Conservation (phyloP, 2,797 vertebrate genomes). For the Rhinophrynus dorsalis region DNA sequence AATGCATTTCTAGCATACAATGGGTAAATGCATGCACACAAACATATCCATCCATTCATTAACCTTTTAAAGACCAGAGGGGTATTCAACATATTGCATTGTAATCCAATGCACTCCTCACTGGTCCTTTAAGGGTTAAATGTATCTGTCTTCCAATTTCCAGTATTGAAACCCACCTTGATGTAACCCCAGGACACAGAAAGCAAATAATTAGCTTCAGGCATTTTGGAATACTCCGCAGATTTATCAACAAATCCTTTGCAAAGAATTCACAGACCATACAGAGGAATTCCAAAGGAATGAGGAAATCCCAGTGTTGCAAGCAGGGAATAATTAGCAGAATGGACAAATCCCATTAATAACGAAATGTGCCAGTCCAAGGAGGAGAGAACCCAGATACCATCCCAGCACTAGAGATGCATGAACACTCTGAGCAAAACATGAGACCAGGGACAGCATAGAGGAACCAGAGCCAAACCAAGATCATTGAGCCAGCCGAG, state of each 20-base stretch:
- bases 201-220: conserved; percentile 92
- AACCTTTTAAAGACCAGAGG: no score
- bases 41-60: no score
- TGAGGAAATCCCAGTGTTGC: conserved; percentile 48
- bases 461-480: conserved; percentile 54
- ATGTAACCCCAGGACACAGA: conserved; percentile 97
- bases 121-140: no score
- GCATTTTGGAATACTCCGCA: conserved; percentile 87
- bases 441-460: conserved; percentile 51
- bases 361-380: conserved; percentile 55
- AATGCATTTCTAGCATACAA: no score
- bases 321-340: conserved; percentile 43
- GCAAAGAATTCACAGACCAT: conserved; percentile 56
- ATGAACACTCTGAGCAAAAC: conserved; percentile 51
- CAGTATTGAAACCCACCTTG: conserved; percentile 84
- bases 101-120: no score
- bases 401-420: conserved; percentile 60
- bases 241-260: conserved; percentile 66
- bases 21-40: no score
- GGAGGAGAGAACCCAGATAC: conserved; percentile 60
- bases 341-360: conserved; percentile 46
- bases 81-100: no score
- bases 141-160: no score
- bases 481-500: conserved; percentile 58
- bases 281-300: conserved; percentile 44